Evolutionary conservation across 2,888 invertebrate genomes (phyloP).

Genomic region (Diadromus collaris): DNA sequence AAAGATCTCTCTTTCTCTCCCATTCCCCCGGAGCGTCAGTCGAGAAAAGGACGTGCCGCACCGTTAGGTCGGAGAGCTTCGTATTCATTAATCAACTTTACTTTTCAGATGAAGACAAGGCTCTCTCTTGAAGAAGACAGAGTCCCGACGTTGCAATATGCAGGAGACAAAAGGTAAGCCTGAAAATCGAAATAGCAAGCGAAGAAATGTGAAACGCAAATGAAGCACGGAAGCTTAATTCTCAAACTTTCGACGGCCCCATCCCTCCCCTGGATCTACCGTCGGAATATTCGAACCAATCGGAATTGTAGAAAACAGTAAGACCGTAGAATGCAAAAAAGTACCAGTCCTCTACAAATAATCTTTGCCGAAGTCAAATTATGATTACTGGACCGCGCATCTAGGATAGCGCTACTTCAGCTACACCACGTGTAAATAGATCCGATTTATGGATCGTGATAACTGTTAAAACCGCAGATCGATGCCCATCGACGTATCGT

Average conservation of each 20-base stretch:
- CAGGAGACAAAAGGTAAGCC: constrained; percentile 22
- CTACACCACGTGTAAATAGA: neutral
- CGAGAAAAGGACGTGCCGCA: neutral
- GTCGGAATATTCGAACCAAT: neutral
- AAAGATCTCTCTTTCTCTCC: neutral
- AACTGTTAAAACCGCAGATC: constrained; percentile 52
- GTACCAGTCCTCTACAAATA: neutral
- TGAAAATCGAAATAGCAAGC: neutral
- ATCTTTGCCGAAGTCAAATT: neutral
- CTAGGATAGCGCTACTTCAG: neutral
- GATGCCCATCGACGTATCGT: constrained; percentile 50
- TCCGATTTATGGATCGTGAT: constrained; percentile 12
- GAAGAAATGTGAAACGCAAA: neutral
- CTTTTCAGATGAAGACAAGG: constrained; percentile 6
- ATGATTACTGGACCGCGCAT: neutral
- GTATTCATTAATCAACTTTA: constrained; percentile 48
- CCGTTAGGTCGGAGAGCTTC: neutral
- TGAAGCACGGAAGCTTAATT: neutral
- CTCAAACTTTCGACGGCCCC: constrained; percentile 10
- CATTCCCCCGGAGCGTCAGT: neutral
- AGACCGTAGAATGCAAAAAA: neutral
- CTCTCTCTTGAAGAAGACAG: neutral
- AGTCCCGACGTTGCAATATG: constrained; percentile 25
- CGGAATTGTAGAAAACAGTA: neutral
- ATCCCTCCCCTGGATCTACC: neutral